phyloP scores from a whole-genome alignment of 2,797 vertebrate species.

The Leptatherina wallacei region DNA sequence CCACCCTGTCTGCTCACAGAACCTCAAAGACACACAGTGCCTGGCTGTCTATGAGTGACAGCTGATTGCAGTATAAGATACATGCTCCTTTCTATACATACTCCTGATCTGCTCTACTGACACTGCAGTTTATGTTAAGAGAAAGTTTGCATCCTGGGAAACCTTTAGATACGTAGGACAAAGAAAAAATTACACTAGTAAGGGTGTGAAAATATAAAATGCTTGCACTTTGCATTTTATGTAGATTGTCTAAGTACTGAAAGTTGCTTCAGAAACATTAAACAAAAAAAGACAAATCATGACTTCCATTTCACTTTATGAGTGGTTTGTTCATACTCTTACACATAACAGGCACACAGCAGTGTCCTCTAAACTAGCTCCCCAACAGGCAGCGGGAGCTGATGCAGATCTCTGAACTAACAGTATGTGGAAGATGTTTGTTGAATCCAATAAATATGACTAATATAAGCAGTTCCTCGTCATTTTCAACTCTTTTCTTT shows the following conservation, averaged over 20 bases:
- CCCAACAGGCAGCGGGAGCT: not conserved
- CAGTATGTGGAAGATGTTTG: not conserved
- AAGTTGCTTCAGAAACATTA: not conserved
- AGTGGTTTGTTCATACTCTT: not conserved
- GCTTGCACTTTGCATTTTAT: not conserved
- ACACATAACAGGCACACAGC: not conserved
- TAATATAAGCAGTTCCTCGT: not conserved
- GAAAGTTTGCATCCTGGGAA: conserved; percentile 24
- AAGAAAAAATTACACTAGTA: conserved; percentile 1
- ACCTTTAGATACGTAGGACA: not conserved
- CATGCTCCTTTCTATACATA: conserved; percentile 52
- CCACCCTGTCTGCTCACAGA: conserved; percentile 51
- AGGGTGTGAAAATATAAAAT: not conserved
- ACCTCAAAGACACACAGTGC: conserved; percentile 66
- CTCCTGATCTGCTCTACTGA: conserved; percentile 63
- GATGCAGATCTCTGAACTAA: not conserved
- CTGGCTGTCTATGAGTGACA: conserved; percentile 64
- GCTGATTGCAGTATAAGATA: conserved; percentile 64
- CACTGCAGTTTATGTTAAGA: conserved; percentile 57
- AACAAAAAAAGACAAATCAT: not conserved
- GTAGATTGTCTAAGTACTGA: not conserved
- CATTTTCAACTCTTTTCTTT: not conserved
- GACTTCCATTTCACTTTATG: not conserved
- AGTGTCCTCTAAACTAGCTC: not conserved
- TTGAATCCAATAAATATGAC: not conserved